Evolutionary conservation across 2,113 vertebrate species (phyloP).

Genomic region (Cromileptes altivelis): DNA sequence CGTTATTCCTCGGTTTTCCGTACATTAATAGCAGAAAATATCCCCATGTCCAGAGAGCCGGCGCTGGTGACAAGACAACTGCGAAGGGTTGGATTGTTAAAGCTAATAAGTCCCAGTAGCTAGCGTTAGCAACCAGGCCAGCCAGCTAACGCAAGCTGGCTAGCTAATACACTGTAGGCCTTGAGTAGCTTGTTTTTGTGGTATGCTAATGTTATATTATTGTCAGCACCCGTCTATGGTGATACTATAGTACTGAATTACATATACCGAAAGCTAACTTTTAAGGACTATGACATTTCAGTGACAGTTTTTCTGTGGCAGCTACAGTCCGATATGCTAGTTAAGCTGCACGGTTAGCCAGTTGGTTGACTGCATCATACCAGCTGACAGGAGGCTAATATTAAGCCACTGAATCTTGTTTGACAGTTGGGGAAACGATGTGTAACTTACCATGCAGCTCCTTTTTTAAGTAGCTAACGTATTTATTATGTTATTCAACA

Average conservation of each 20-base stretch:
- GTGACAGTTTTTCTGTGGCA: neutral
- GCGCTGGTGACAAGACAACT: conserved; percentile 73
- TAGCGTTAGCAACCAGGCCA: conserved; percentile 65
- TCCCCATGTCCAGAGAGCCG: conserved; percentile 68
- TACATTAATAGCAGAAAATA: conserved; percentile 52
- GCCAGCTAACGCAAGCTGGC: conserved; percentile 38
- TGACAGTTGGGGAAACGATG: conserved; percentile 14
- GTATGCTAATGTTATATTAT: neutral
- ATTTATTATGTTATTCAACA: neutral
- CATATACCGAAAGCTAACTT: neutral
- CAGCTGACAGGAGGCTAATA: conserved; percentile 21
- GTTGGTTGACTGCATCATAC: conserved; percentile 20
- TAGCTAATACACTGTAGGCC: conserved; percentile 46
- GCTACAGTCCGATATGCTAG: conserved; percentile 38
- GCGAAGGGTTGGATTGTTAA: conserved; percentile 66
- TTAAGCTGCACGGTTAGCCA: conserved; percentile 41
- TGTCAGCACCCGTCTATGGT: neutral
- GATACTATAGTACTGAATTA: neutral
- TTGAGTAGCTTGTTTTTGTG: neutral
- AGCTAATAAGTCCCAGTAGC: conserved; percentile 70
- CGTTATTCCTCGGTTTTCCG: conserved; percentile 35
- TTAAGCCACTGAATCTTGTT: neutral
- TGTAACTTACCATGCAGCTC: neutral
- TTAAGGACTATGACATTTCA: neutral
- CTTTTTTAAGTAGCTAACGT: neutral